Percentiles rank a stretch among this genome's conserved stretches.
Conservation (phyloP, 2,797 vertebrate genomes). For the Allobates femoralis region DNA sequence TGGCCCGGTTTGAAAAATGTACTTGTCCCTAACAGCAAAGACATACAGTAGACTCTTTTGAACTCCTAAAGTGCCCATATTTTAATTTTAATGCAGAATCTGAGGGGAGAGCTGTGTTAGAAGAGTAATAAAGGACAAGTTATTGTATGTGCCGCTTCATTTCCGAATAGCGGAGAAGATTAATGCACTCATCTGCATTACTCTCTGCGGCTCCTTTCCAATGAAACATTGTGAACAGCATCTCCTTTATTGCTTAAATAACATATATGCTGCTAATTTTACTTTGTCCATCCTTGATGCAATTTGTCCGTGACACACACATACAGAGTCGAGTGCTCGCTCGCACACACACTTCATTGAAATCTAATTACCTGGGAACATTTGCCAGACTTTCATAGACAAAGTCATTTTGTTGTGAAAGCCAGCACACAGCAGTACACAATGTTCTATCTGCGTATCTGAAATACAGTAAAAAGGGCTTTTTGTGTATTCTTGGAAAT, state of each 20-base stretch:
- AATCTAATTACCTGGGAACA: slow-evolving; percentile 51
- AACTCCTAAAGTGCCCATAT: slow-evolving; percentile 68
- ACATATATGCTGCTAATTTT: slow-evolving; percentile 60
- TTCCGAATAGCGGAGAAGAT: slow-evolving; percentile 75
- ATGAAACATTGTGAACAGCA: slow-evolving; percentile 63
- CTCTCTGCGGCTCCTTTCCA: slow-evolving; percentile 67
- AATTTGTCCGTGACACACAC: slow-evolving; percentile 37
- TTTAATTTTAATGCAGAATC: slow-evolving; percentile 72
- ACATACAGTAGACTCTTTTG: slow-evolving; percentile 67
- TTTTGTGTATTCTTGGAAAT: slow-evolving; percentile 21
- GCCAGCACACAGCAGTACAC: slow-evolving; percentile 9
- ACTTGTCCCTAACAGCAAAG: slow-evolving; percentile 62
- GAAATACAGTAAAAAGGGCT: slow-evolving; percentile 8
- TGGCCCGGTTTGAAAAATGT: slow-evolving; percentile 67
- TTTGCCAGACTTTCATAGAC: slow-evolving; percentile 35
- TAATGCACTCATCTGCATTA: slow-evolving; percentile 72
- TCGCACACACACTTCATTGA: slow-evolving; percentile 38
- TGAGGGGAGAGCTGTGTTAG: slow-evolving; percentile 67
- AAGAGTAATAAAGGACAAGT: slow-evolving; percentile 73
- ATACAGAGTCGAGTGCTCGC: slow-evolving; percentile 14
- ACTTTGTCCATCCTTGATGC: slow-evolving; percentile 43
- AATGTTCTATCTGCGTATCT: slow-evolving; percentile 36
- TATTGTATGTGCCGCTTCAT: slow-evolving; percentile 72
- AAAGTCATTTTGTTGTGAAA: slow-evolving; percentile 42
- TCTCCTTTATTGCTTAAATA: slow-evolving; percentile 60